phyloP scores from a whole-genome alignment of 2,888 invertebrate species.

The Pseudococcus viburni region DNA sequence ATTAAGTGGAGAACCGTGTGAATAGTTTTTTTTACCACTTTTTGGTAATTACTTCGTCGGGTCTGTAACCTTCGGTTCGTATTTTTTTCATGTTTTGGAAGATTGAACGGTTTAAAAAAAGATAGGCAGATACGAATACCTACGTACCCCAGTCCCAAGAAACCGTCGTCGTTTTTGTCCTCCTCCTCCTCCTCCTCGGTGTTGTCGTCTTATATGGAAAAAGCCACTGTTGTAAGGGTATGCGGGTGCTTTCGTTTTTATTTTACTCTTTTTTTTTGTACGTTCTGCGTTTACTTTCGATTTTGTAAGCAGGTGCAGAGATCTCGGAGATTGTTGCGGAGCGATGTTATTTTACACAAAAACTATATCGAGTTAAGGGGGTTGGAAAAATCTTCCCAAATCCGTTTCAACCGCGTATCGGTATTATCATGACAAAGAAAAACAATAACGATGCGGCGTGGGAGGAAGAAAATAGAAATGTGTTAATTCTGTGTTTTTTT shows the following conservation, averaged over 20 bases:
- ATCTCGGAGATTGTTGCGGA: slow-evolving; percentile 6
- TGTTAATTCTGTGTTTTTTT: slow-evolving; percentile 4
- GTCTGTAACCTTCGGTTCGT: neutral
- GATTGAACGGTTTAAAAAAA: neutral
- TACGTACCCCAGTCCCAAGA: neutral
- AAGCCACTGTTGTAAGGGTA: neutral
- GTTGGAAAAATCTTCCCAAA: slow-evolving; percentile 11
- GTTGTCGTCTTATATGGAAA: neutral
- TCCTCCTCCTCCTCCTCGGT: too few species aligned
- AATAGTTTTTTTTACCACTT: slow-evolving; percentile 57
- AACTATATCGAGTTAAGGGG: neutral
- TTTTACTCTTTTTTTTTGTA: slow-evolving; percentile 20
- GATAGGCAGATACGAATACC: neutral
- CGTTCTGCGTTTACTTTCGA: slow-evolving; percentile 41
- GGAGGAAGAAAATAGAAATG: neutral
- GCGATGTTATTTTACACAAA: slow-evolving; percentile 27
- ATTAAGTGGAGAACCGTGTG: slow-evolving; percentile 66
- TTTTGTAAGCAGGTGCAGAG: slow-evolving; percentile 46
- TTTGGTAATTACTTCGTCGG: slow-evolving; percentile 50
- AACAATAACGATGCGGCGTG: neutral
- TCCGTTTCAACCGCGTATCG: neutral
- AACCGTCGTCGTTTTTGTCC: neutral
- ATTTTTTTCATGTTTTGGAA: slow-evolving; percentile 1
- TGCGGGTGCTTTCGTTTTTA: slow-evolving; percentile 22
- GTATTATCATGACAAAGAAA: slow-evolving; percentile 30